A percentile compares a stretch with the other conserved stretches of the same genome.
These are phyloP conservation scores for Ochotona curzoniae DNA, from an alignment of 2,113 vertebrate genomes.

Conservation along the genomic window DNA sequence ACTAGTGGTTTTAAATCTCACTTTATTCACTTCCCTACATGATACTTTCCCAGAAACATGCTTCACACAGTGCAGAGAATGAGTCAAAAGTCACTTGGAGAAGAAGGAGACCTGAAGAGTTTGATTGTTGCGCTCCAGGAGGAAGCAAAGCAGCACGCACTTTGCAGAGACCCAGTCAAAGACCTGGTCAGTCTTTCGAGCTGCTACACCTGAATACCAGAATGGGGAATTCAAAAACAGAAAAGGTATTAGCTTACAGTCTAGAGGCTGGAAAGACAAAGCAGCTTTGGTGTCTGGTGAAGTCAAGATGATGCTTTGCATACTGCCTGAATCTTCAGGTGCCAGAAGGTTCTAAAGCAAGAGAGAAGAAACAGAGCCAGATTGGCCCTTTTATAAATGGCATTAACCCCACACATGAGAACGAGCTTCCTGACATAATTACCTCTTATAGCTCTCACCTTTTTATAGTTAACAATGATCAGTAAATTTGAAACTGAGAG, in stretches of 20 bases:
- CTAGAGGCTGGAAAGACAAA: not conserved
- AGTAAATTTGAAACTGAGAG: not conserved
- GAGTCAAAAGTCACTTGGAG: not conserved
- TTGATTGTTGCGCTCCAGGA: slow-evolving; percentile 16
- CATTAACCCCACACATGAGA: not conserved
- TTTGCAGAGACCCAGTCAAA: not conserved
- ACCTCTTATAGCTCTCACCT: not conserved
- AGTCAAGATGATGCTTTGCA: not conserved
- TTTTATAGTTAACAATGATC: not conserved
- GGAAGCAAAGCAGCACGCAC: not conserved
- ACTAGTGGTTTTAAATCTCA: slow-evolving; percentile 1
- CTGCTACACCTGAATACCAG: too few species aligned
- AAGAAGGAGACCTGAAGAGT: not conserved
- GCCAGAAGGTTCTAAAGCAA: not conserved
- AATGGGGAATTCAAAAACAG: not conserved
- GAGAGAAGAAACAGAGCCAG: not conserved
- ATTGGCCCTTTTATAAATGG: not conserved
- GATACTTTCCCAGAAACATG: not conserved
- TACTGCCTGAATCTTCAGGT: not conserved
- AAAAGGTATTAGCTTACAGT: not conserved
- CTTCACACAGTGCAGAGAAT: not conserved
- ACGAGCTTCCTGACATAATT: not conserved
- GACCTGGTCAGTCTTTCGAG: too few species aligned
- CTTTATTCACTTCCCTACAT: not conserved
- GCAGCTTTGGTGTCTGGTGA: not conserved